A percentile compares a stretch with the other conserved stretches of the same genome.
These are phyloP conservation scores for Aphrophora alni DNA, from an alignment of 2,888 invertebrate species.

Conservation along the genomic window DNA sequence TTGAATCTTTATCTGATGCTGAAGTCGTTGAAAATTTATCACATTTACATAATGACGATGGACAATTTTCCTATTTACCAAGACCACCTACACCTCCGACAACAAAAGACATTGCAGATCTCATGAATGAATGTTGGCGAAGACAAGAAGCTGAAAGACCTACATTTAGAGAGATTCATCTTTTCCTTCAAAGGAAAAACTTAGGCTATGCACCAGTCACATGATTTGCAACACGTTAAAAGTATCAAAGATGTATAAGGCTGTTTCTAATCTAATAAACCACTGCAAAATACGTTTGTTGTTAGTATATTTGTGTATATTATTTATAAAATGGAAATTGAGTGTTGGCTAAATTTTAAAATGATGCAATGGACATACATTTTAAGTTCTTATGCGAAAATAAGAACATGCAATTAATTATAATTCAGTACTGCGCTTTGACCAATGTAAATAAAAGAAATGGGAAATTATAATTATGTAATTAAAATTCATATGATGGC, in stretches of 20 bases:
- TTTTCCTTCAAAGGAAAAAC: constrained; percentile 64
- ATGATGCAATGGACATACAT: background rate
- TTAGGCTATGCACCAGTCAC: constrained; percentile 55
- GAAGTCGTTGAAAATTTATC: constrained; percentile 84
- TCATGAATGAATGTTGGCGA: constrained; percentile 68
- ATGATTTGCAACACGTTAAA: background rate
- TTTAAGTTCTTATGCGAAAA: background rate
- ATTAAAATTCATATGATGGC: background rate
- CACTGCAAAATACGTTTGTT: background rate
- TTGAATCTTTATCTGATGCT: constrained; percentile 74
- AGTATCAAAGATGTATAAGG: background rate
- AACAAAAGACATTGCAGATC: constrained; percentile 66
- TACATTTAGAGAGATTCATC: constrained; percentile 66
- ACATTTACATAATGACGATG: constrained; percentile 68
- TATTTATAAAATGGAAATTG: background rate
- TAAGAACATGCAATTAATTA: background rate
- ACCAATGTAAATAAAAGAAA: background rate
- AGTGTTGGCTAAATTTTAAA: background rate
- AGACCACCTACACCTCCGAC: constrained; percentile 63
- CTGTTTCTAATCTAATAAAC: background rate
- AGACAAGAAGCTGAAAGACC: constrained; percentile 63
- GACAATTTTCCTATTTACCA: constrained; percentile 50
- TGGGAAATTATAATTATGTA: background rate
- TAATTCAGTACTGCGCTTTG: background rate
- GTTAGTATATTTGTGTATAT: background rate